Evolutionary conservation across 2,113 vertebrate species (phyloP), one percentile per base, ranked within the genome.

Genomic region (Microcebus murinus): DNA sequence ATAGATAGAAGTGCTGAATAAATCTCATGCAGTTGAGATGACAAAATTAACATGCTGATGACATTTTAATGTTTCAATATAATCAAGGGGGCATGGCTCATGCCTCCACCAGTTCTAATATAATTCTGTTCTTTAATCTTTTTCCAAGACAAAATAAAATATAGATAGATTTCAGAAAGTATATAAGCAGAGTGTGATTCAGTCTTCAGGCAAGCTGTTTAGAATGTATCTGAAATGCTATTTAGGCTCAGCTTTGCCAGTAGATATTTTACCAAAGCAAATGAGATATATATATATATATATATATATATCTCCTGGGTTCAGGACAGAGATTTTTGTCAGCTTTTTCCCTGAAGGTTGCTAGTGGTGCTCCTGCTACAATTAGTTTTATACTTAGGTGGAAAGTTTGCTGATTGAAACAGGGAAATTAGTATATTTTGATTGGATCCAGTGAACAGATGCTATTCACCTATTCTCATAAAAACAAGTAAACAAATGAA

Each of bases 1-100:
- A 99, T 98, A 98, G 98, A 98, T 98, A 98, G 98, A 98, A 98
- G 98, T 98, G 96, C 98, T 98, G 98, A 98, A 99, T 98, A 98
- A 98, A 99, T 99, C 98, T 98, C 96, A 36, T 98, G 97, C 98
- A 98, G 98, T 98, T 98, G 97, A 96, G 97, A 98, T 98, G 98
- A 99, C 98, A 99, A 98, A 99, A 99, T 99, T 99, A 99, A 99
- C 98, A 99, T 99, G 98, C 97, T 99, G 99, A 99, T 99, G 98
- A 98, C 98, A 98, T 98, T 99, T 99, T 99, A 99, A 99, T 99
- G 98, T 98, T 98, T 98, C 98, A 98, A 96, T 98, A 99, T 98
- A 99, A 99, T 99, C 98, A 98, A 98, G 97, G 97, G 97, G 98
- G 98, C 97, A 98, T 98, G 98, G 98, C 98, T 99, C 98, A 98